These are phyloP conservation scores for Brenthis ino DNA, from an alignment of 2,888 invertebrate genomes.

Conservation along the genomic window DNA sequence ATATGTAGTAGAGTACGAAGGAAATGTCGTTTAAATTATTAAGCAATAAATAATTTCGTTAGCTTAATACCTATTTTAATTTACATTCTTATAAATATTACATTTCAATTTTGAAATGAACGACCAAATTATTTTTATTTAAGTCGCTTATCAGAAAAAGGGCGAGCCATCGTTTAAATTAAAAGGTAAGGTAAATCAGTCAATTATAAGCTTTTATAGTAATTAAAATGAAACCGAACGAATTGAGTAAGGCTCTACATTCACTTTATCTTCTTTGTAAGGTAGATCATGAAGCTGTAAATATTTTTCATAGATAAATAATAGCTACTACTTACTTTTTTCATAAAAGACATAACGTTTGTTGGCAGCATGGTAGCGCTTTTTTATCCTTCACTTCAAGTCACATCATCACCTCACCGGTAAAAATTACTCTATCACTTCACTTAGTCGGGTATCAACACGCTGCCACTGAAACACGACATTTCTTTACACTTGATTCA, in stretches of 20 bases:
- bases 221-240: too few species aligned
- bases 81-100: too few species aligned
- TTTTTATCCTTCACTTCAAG: conserved; percentile 43
- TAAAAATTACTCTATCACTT: conserved; percentile 34
- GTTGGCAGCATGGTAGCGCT: conserved; percentile 90
- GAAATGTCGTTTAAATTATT: too few species aligned
- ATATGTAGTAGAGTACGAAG: too few species aligned
- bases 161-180: background rate
- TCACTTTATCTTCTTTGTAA: too few species aligned
- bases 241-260: too few species aligned
- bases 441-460: conserved; percentile 71
- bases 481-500: conserved; percentile 49
- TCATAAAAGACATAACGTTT: conserved; percentile 96
- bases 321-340: conserved; percentile 87
- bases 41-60: too few species aligned
- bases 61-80: too few species aligned
- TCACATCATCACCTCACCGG: conserved; percentile 44
- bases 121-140: conserved; percentile 7
- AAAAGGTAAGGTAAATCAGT: too few species aligned
- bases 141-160: background rate
- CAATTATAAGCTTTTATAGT: too few species aligned
- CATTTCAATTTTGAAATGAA: too few species aligned
- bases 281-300: too few species aligned
- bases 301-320: background rate
- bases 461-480: conserved; percentile 67